Evolutionary conservation across 2,888 invertebrate genomes (phyloP), one percentile per base, ranked within the genome.

Genomic region (Mythimna pallens): DNA sequence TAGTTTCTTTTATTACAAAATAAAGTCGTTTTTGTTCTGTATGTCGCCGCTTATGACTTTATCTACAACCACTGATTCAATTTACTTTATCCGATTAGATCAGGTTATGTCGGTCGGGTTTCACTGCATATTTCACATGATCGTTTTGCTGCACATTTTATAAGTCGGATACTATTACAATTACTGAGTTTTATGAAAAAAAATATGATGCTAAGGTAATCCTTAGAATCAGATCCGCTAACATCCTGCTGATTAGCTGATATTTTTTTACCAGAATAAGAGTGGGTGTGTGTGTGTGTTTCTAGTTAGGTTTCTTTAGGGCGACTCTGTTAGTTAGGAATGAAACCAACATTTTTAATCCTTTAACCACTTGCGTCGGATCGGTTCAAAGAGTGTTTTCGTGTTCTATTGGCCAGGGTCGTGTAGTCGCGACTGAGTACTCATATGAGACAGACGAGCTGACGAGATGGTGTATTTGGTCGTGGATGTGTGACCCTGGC

Each of bases 31-130:
- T 7, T 65, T 43, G 12, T 58, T 47, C 43, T 30, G 10, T 50
- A 8, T 17, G 50, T 34, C 30, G 12, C n/a, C 9, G 8, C 58
- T 22, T 57, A 63, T 22, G 70, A 43, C 12, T 59, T 40, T 20
- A 50, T 8, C 14, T 17, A 34, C 6, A 22, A 65, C 36, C 47
- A 50, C 76, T 76, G 76, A 76, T 80, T 80, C 20, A 65, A 80
- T 80, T 80, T 62, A 68, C 65, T 62, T 76, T 30, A 76, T 67
- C 59, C 57, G 54, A 76, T 76, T 79, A 79, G 52, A 76, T 71
- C 70, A 57, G 4, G 57, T 69, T 74, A 58, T 55, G 43, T 69
- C 40, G 70, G 70, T 75, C 58, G 17, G 62, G 78, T 78, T 78
- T 58, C 69, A 63, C 61, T 58, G 30, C 61, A 62, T 57, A 61